These are phyloP conservation scores for Rhagoletis zephyria DNA, from an alignment of 1,140 invertebrate genomes.

Conservation along the genomic window DNA sequence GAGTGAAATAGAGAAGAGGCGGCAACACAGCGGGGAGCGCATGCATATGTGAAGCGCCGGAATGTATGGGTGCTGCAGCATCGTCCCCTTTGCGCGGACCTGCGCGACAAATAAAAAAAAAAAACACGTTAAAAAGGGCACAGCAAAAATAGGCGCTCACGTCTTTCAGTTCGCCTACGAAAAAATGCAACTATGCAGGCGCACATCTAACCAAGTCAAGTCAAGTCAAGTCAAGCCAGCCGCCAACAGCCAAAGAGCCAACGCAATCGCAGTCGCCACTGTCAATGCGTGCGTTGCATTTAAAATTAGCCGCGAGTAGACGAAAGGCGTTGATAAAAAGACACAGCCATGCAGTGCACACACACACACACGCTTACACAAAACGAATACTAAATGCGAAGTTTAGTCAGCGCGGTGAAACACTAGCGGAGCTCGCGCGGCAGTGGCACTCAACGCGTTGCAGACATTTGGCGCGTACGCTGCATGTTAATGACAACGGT, in stretches of 20 bases:
- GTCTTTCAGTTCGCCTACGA: not conserved
- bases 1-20: not conserved
- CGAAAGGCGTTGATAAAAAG: not conserved
- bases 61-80: slow-evolving; percentile 21
- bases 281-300: slow-evolving; percentile 49
- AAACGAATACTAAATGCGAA: too few species aligned
- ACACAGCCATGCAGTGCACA: not conserved
- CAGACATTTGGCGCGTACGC: slow-evolving; percentile 13
- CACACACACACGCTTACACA: too few species aligned
- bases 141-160: not conserved
- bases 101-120: not conserved
- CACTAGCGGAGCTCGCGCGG: not conserved
- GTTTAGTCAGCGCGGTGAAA: not conserved
- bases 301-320: slow-evolving; percentile 50
- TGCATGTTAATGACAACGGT: slow-evolving; percentile 47
- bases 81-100: not conserved
- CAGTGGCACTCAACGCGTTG: not conserved
- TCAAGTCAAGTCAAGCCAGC: not conserved
- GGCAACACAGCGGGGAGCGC: not conserved
- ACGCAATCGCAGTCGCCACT: slow-evolving; percentile 31
- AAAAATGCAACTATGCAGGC: slow-evolving; percentile 10
- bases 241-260: not conserved
- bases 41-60: not conserved
- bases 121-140: not conserved
- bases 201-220: not conserved